Evolutionary conservation across 2,113 vertebrate species (phyloP).

Genomic region (Spizaetus ornatus): DNA sequence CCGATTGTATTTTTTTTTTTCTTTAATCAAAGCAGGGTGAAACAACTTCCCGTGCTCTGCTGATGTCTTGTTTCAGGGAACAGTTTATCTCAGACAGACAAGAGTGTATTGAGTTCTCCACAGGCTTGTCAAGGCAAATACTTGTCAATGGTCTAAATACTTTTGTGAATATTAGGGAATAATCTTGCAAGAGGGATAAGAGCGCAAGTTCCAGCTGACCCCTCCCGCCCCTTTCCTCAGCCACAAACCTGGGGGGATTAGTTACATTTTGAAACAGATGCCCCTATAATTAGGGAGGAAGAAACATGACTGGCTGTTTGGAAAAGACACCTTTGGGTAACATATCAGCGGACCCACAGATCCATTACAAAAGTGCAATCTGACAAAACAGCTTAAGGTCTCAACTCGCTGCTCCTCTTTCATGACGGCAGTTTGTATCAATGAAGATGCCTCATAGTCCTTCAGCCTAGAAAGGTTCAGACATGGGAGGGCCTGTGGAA

Average conservation of each 20-base stretch:
- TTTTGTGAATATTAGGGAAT: slow-evolving; percentile 33
- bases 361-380: not conserved
- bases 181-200: not conserved
- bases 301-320: not conserved
- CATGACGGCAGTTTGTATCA: not conserved
- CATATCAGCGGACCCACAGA: not conserved
- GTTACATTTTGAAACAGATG: slow-evolving; percentile 33
- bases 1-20: not conserved
- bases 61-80: not conserved
- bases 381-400: not conserved
- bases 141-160: slow-evolving; percentile 11
- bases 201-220: not conserved
- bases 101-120: not conserved
- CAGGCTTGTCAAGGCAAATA: slow-evolving; percentile 26
- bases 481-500: slow-evolving; percentile 2
- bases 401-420: not conserved
- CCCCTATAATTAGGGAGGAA: slow-evolving; percentile 15
- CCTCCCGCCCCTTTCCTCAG: not conserved
- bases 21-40: not conserved
- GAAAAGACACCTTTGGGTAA: slow-evolving; percentile 44
- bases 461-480: not conserved
- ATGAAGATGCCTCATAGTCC: not conserved
- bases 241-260: slow-evolving; percentile 4
- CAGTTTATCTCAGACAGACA: not conserved
- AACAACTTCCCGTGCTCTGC: not conserved